Evolutionary conservation across 35 echinoderm and acorn worm genomes (phyloP).

Genomic region (Amphiura filiformis): DNA sequence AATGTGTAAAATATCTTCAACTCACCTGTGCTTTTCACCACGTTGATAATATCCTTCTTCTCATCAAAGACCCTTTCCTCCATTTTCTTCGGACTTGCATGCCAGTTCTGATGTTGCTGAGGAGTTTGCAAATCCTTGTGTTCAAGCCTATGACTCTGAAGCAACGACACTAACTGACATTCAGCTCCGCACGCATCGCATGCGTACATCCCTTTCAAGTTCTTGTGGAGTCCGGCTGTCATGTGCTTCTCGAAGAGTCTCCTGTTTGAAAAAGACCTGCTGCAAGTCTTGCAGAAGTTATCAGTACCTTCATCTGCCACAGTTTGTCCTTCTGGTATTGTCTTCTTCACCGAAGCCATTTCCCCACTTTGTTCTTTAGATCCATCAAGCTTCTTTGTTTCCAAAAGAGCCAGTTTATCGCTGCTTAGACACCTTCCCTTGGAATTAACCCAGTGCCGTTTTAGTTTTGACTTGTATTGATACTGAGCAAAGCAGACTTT

Average conservation of each 20-base stretch:
- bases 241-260: slow-evolving; percentile 6
- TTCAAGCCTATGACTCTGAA: neutral
- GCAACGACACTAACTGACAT: neutral
- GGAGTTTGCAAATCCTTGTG: neutral
- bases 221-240: neutral
- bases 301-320: neutral
- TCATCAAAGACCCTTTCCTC: too few relatives aligned
- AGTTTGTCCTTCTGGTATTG: neutral
- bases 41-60: too few relatives aligned
- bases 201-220: neutral
- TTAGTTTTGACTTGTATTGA: neutral
- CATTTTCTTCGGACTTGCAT: too few relatives aligned
- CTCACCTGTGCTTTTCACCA: too few relatives aligned
- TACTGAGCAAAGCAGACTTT: neutral
- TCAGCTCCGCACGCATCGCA: neutral
- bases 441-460: neutral
- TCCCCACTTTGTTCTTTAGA: neutral
- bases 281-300: neutral
- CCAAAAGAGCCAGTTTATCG: too few relatives aligned
- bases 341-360: neutral
- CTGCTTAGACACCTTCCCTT: neutral
- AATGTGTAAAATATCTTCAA: too few relatives aligned
- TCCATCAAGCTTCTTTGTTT: neutral
- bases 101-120: too few relatives aligned
- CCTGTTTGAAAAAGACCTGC: neutral